Evolutionary conservation across 2,888 invertebrate species (phyloP).

Genomic region (Pharmacophagus antenor): DNA sequence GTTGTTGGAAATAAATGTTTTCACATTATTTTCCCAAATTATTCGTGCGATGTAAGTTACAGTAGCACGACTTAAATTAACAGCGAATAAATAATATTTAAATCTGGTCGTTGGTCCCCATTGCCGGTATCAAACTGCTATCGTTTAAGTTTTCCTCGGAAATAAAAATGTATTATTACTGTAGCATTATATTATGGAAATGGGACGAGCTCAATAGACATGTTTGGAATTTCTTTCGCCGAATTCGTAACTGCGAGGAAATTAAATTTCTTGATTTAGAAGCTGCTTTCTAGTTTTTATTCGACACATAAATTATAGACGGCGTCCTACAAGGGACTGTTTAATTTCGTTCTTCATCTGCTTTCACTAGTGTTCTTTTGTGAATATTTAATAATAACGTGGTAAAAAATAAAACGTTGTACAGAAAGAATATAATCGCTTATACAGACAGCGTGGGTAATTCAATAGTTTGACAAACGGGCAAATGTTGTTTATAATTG

Average conservation of each 20-base stretch:
- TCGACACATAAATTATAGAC: conserved; percentile 4
- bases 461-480: too few species aligned
- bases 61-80: neutral
- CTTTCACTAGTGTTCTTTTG: neutral
- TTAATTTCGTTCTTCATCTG: conserved; percentile 3
- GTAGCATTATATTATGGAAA: neutral
- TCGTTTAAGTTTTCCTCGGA: neutral
- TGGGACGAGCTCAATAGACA: conserved; percentile 9
- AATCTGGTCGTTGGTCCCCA: too few species aligned
- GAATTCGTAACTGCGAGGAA: conserved; percentile 13
- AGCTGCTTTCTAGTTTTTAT: conserved; percentile 9
- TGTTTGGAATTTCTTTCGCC: conserved; percentile 13
- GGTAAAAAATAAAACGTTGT: too few species aligned
- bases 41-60: neutral
- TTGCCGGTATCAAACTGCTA: too few species aligned
- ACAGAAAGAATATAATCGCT: too few species aligned
- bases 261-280: conserved; percentile 25
- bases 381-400: too few species aligned
- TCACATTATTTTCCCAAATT: neutral
- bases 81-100: too few species aligned
- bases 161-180: neutral
- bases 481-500: too few species aligned
- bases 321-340: conserved; percentile 13
- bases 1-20: neutral
- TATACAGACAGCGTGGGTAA: too few species aligned